Conservation (phyloP, 1,140 invertebrate species). For the Ceratosolen solmsi region DNA sequence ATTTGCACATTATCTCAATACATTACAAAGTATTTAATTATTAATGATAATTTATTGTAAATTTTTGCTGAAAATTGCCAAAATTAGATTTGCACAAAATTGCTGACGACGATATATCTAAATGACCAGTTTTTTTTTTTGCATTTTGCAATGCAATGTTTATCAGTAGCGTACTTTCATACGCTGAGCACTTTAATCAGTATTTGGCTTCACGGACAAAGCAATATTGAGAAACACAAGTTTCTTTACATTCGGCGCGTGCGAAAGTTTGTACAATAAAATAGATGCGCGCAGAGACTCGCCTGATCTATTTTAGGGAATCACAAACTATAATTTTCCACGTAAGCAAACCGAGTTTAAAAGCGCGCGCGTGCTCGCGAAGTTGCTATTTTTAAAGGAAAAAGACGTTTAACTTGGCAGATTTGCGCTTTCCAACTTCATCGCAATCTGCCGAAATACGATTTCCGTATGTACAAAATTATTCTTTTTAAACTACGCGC, state of each 20-base stretch:
- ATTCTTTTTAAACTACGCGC: background rate
- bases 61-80: no score
- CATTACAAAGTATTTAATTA: no score
- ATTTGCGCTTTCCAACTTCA: background rate
- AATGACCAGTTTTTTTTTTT: no score
- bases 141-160: no score
- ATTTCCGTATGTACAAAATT: slow-evolving; percentile 18
- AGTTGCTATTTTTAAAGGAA: slow-evolving; percentile 29
- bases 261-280: slow-evolving; percentile 16
- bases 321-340: slow-evolving; percentile 21
- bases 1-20: no score
- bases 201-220: slow-evolving; percentile 3
- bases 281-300: background rate
- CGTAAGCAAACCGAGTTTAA: slow-evolving; percentile 12
- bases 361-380: slow-evolving; percentile 1
- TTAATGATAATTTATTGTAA: no score
- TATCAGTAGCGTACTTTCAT: background rate
- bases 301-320: slow-evolving; percentile 24
- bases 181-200: background rate
- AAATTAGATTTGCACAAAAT: no score
- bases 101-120: no score
- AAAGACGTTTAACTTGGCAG: slow-evolving; percentile 26
- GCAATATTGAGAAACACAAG: background rate
- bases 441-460: background rate
- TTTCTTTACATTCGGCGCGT: slow-evolving; percentile 18